Evolutionary conservation across 2,113 vertebrate genomes (phyloP), one percentile per base, ranked within the genome.

Genomic region (Burhinus bistriatus): DNA sequence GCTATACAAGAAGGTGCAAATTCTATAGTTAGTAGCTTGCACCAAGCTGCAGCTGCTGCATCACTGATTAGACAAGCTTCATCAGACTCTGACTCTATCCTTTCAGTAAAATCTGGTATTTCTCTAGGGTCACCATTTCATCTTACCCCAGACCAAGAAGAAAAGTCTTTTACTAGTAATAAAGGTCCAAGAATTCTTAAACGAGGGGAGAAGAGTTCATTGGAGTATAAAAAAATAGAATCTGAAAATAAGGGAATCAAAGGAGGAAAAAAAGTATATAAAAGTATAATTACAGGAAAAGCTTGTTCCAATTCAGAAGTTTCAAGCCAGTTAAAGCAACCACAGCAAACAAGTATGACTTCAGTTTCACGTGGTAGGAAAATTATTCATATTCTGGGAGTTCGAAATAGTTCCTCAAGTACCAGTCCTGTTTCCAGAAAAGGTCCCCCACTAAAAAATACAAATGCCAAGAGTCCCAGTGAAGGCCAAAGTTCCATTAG

Each of bases 1-100:
- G 99, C 99, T 42, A 99, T 99, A 94, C 99, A 99, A 81, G 99
- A 99, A 97, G 99, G 99, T 15, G 99, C 99, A n/a, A 99, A 99
- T 98, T 99, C 99, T 65, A 99, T 99, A 61, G 99, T 99, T 44
- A 99, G 99, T 97, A 99, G 99, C 91, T 97, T 99, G 52, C 99
- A 99, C 69, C 99, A 99, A 93, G 99, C 98, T 38, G 99, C 99
- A 69, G 98, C 98, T 26, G 99, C 98, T 29, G 99, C 98, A 4
- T 98, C 98, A 5, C 96, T 99, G 26, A 99, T 99, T 13, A 98
- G 99, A 58, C 99, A 99, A 82, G 98, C 98, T 9, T 99, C 99
- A 3, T 99, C 99, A 38, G 98, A 99, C 92, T 99, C 99, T 1
- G 99, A 99, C 97, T 99, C 99, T 4, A 99, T 99, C 49, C 98